Percentiles rank a stretch among this genome's conserved stretches.
Evolutionary conservation across 2,888 invertebrate species (phyloP).

Genomic region (Allygus modestus): DNA sequence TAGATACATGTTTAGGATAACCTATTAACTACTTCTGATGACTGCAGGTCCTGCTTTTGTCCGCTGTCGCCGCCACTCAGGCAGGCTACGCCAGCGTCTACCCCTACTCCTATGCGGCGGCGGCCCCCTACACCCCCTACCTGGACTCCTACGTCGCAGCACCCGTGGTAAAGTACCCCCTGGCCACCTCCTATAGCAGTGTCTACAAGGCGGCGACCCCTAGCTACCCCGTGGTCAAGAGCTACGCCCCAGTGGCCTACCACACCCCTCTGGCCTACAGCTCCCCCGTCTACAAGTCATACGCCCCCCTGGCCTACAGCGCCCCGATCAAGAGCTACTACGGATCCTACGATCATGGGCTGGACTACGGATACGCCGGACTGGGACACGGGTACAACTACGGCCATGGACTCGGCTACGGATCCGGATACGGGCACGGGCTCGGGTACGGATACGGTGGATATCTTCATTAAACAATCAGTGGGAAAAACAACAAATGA

Average conservation of each 20-base stretch:
- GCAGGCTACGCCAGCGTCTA: constrained; percentile 47
- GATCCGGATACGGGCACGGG: constrained; percentile 68
- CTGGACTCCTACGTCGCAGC: not conserved
- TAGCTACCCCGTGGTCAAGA: constrained; percentile 74
- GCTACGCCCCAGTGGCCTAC: constrained; percentile 71
- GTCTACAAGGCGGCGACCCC: constrained; percentile 78
- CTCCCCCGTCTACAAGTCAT: constrained; percentile 66
- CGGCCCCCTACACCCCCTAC: constrained; percentile 13
- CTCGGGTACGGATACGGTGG: constrained; percentile 64
- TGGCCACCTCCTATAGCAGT: constrained; percentile 75
- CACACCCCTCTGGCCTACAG: constrained; percentile 64
- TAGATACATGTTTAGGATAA: too few relatives aligned
- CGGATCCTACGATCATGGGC: constrained; percentile 64
- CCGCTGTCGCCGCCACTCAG: constrained; percentile 27
- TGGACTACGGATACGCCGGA: constrained; percentile 66
- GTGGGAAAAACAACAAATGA: not conserved
- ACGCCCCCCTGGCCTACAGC: constrained; percentile 70
- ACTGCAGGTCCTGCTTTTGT: not conserved
- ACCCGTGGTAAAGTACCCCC: constrained; percentile 40
- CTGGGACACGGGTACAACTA: constrained; percentile 65
- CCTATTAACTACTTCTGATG: too few relatives aligned
- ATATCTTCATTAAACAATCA: not conserved
- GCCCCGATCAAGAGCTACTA: constrained; percentile 64
- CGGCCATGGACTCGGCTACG: constrained; percentile 62
- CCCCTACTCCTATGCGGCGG: constrained; percentile 7